A percentile compares a stretch with the other conserved stretches of the same genome.
phyloP scores from a whole-genome alignment of 1,140 invertebrate species.

The Drosophila willistoni region DNA sequence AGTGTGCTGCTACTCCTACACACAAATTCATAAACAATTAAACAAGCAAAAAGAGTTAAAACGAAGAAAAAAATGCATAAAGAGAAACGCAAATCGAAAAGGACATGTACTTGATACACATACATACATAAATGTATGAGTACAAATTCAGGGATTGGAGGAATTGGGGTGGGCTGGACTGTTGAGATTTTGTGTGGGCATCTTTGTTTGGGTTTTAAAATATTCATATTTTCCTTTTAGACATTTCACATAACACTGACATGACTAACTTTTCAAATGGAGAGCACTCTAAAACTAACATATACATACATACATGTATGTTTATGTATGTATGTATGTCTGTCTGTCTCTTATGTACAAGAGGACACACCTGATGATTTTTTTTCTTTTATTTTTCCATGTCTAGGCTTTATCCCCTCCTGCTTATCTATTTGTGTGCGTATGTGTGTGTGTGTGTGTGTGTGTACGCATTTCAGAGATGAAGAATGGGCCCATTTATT shows the following conservation, averaged over 20 bases:
- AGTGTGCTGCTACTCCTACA: conserved; percentile 7
- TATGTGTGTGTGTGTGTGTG: conserved; percentile 10
- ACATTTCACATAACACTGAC: conserved; percentile 14
- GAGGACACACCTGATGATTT: conserved; percentile 53
- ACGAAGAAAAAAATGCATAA: conserved; percentile 7
- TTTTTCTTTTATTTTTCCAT: conserved; percentile 21
- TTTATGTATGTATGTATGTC: not conserved
- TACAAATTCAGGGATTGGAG: not conserved
- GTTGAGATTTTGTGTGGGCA: not conserved
- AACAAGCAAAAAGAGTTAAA: not conserved
- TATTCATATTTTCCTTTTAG: conserved; percentile 31
- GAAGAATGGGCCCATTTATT: not conserved
- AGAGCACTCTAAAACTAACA: no score
- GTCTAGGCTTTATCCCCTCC: conserved; percentile 16
- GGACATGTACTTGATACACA: not conserved
- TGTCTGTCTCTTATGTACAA: conserved; percentile 6
- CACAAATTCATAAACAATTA: conserved; percentile 35
- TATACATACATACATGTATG: not conserved
- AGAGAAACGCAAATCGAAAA: conserved; percentile 4
- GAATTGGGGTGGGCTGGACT: not conserved
- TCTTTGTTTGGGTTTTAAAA: conserved; percentile 46
- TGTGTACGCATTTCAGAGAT: conserved; percentile 10
- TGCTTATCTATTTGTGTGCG: not conserved
- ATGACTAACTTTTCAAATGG: no score
- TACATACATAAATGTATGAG: not conserved